phyloP scores from a whole-genome alignment of 1,140 invertebrate species.

The Heliconius himera region DNA sequence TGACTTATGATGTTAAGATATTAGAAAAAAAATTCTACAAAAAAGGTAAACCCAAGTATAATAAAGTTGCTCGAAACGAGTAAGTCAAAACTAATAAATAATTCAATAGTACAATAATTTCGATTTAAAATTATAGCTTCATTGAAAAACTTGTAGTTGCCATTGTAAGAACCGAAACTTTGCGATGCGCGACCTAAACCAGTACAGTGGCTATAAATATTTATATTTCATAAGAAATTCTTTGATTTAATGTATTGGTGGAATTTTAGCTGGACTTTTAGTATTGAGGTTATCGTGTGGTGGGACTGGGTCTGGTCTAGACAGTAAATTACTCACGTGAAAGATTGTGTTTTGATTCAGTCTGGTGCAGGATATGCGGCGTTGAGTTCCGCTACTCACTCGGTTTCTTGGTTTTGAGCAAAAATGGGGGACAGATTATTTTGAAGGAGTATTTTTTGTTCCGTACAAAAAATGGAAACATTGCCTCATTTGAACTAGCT shows the following conservation, averaged over 20 bases:
- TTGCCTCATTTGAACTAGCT: too few relatives aligned
- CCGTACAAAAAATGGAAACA: too few relatives aligned
- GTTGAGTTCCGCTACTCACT: too few relatives aligned
- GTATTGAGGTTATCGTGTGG: too few relatives aligned
- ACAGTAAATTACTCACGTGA: too few relatives aligned
- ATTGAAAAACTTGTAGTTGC: constrained; percentile 24
- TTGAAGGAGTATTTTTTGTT: too few relatives aligned
- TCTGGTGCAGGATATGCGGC: too few relatives aligned
- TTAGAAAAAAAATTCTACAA: neutral
- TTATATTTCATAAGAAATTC: constrained; percentile 20
- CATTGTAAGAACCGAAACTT: constrained; percentile 19
- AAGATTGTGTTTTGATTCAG: too few relatives aligned
- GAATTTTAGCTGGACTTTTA: neutral
- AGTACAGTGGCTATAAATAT: constrained; percentile 23
- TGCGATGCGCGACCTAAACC: constrained; percentile 18
- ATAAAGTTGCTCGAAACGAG: constrained; percentile 4
- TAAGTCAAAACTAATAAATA: constrained; percentile 19
- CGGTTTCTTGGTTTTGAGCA: too few relatives aligned
- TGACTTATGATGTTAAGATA: neutral
- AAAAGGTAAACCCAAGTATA: neutral
- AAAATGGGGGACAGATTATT: too few relatives aligned
- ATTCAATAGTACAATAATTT: constrained; percentile 16
- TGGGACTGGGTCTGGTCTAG: too few relatives aligned
- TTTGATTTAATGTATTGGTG: neutral
- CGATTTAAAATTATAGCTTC: constrained; percentile 19